Percentiles rank a stretch among this genome's conserved stretches.
These are phyloP conservation scores for Heterodera filipjevi DNA, from an alignment of 2,888 invertebrate genomes.

Conservation along the genomic window DNA sequence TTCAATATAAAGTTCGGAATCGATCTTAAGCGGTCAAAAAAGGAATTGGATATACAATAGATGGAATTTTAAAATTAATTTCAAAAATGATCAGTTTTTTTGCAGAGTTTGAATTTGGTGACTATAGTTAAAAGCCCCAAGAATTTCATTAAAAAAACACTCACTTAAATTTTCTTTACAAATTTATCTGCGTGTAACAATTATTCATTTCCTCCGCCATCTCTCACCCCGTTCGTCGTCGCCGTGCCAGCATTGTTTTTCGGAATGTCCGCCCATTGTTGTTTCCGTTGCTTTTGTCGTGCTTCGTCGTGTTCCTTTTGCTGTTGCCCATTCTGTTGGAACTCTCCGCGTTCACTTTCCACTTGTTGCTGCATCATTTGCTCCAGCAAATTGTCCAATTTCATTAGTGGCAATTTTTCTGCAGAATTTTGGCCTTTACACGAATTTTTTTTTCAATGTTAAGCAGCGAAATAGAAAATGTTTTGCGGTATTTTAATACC, in stretches of 20 bases:
- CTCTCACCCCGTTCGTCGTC: not conserved
- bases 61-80: no score
- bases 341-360: not conserved
- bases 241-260: not conserved
- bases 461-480: not conserved
- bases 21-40: no score
- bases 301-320: not conserved
- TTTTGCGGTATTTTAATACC: not conserved
- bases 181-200: not conserved
- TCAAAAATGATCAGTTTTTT: no score
- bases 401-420: slow-evolving; percentile 1
- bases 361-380: slow-evolving; percentile 16
- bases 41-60: no score
- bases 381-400: slow-evolving; percentile 20
- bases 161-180: no score
- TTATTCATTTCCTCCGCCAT: not conserved
- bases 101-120: no score
- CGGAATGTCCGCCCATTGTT: no score
- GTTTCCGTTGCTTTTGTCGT: slow-evolving; percentile 3
- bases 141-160: no score
- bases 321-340: not conserved
- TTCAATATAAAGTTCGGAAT: no score
- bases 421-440: no score
- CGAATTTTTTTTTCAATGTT: not conserved
- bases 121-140: no score